Evolutionary conservation across 2,888 invertebrate genomes (phyloP).

Genomic region (Phalera bucephala): DNA sequence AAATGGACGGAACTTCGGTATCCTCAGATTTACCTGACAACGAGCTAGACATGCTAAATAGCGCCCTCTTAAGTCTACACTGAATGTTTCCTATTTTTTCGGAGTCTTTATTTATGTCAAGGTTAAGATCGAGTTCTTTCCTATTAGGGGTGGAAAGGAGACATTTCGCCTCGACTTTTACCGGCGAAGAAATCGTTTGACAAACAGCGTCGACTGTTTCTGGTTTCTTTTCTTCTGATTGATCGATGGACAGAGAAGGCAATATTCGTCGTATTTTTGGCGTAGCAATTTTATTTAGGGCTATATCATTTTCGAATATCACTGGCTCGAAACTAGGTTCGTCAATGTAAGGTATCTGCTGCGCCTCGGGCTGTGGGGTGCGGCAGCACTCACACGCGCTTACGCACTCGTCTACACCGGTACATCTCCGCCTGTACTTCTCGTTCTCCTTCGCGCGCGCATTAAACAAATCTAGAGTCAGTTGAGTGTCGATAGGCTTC

Average conservation of each 20-base stretch:
- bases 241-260: slow-evolving; percentile 68
- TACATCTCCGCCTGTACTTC: slow-evolving; percentile 56
- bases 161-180: slow-evolving; percentile 35
- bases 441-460: slow-evolving; percentile 43
- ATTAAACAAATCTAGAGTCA: slow-evolving; percentile 64
- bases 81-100: slow-evolving; percentile 56
- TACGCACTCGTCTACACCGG: slow-evolving; percentile 66
- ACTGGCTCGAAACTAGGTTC: slow-evolving; percentile 71
- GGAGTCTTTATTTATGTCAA: slow-evolving; percentile 53
- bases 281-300: slow-evolving; percentile 52
- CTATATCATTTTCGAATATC: slow-evolving; percentile 68
- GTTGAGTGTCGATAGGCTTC: slow-evolving; percentile 67
- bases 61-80: slow-evolving; percentile 57
- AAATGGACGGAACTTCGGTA: slow-evolving; percentile 60
- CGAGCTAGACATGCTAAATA: slow-evolving; percentile 62
- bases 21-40: slow-evolving; percentile 65
- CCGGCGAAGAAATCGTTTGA: slow-evolving; percentile 61
- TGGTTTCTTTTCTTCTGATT: slow-evolving; percentile 49
- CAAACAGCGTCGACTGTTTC: slow-evolving; percentile 66
- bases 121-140: slow-evolving; percentile 52
- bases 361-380: slow-evolving; percentile 68
- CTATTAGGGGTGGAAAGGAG: slow-evolving; percentile 24
- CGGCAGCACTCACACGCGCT: slow-evolving; percentile 76
- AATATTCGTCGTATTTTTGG: slow-evolving; percentile 72
- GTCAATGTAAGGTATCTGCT: slow-evolving; percentile 74